Evolutionary conservation across 2,888 invertebrate genomes (phyloP).

Genomic region (Mythimna ferrago): DNA sequence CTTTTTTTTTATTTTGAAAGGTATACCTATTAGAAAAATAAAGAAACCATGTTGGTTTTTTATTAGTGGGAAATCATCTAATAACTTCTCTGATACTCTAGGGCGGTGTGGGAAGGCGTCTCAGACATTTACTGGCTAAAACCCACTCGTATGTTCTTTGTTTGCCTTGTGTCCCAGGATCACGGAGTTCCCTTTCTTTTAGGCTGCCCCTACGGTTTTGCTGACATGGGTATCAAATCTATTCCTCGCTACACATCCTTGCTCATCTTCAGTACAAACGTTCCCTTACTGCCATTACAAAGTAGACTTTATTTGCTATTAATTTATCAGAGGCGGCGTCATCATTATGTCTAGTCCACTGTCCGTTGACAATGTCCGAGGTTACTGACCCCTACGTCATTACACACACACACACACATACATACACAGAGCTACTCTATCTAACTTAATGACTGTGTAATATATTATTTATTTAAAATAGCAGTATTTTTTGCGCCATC

Average conservation of each 20-base stretch:
- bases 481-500: conserved; percentile 27
- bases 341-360: conserved; percentile 49
- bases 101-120: too few relatives aligned
- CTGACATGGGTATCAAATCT: too few relatives aligned
- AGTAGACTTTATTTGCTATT: conserved; percentile 35
- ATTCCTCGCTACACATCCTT: neutral
- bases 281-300: conserved; percentile 31
- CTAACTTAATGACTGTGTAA: conserved; percentile 37
- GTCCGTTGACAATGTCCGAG: conserved; percentile 59
- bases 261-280: neutral
- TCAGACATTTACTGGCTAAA: too few relatives aligned
- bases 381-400: conserved; percentile 33
- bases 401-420: conserved; percentile 35
- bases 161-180: too few relatives aligned
- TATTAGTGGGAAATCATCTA: too few relatives aligned
- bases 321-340: conserved; percentile 39
- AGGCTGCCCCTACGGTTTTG: too few relatives aligned
- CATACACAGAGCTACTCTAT: conserved; percentile 15
- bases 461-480: conserved; percentile 38
- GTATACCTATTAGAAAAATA: too few relatives aligned
- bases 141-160: too few relatives aligned
- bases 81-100: too few relatives aligned
- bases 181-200: too few relatives aligned
- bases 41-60: too few relatives aligned
- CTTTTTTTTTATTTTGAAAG: too few relatives aligned